Evolutionary conservation across 2,797 vertebrate genomes (phyloP).

Genomic region (Muraenolepis orangiensis): DNA sequence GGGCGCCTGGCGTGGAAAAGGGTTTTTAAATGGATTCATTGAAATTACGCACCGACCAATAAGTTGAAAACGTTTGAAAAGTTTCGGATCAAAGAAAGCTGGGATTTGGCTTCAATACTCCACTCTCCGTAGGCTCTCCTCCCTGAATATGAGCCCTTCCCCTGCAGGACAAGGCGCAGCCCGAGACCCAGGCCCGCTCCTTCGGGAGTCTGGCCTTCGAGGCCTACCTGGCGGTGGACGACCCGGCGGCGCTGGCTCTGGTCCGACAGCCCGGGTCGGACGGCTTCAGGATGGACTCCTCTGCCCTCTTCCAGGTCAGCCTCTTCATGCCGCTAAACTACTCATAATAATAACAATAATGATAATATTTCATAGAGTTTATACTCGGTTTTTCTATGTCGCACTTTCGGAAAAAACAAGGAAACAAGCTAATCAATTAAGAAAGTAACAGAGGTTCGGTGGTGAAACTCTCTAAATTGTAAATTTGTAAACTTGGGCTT

Average conservation of each 20-base stretch:
- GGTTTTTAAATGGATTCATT: not conserved
- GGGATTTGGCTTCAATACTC: not conserved
- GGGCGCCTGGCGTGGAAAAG: too few species aligned
- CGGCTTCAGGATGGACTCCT: constrained; percentile 90
- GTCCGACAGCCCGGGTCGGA: constrained; percentile 92
- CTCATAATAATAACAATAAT: too few species aligned
- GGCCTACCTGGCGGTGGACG: constrained; percentile 84
- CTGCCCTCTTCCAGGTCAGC: constrained; percentile 88
- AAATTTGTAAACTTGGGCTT: too few species aligned
- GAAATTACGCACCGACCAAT: not conserved
- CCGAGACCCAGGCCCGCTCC: constrained; percentile 84
- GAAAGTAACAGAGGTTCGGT: not conserved
- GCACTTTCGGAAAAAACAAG: too few species aligned
- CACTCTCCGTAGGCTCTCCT: not conserved
- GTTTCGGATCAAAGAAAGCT: not conserved
- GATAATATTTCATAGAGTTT: too few species aligned
- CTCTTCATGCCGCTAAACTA: not conserved
- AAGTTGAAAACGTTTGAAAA: not conserved
- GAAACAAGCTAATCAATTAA: not conserved
- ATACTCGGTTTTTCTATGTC: too few species aligned
- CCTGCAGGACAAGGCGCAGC: constrained; percentile 90
- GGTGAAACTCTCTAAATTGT: not conserved
- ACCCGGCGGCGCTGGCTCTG: constrained; percentile 80
- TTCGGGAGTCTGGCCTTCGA: constrained; percentile 86
- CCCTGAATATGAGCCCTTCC: not conserved